A percentile compares a stretch with the other conserved stretches of the same genome.
These are phyloP conservation scores for Paracentrotus lividus DNA, from an alignment of 53 echinoderm and acorn worm genomes.

Conservation along the genomic window DNA sequence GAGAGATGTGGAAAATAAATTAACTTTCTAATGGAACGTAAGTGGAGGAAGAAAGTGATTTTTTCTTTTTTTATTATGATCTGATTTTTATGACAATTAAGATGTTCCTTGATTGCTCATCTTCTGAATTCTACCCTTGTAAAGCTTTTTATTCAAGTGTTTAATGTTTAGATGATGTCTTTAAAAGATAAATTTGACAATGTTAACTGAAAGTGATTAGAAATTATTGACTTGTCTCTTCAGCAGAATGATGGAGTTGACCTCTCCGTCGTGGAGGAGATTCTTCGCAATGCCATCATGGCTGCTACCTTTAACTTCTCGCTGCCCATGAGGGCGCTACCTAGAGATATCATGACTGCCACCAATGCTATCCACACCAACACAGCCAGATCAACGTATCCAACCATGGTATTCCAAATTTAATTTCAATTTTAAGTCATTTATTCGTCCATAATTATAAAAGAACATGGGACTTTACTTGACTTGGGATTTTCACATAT, in stretches of 20 bases:
- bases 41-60: too few species aligned
- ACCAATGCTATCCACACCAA: slow-evolving; percentile 69
- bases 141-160: too few species aligned
- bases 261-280: slow-evolving; percentile 92
- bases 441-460: not conserved
- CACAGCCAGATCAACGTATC: slow-evolving; percentile 49
- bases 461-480: not conserved
- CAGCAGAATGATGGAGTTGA: slow-evolving; percentile 92
- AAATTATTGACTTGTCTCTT: slow-evolving; percentile 29
- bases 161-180: too few species aligned
- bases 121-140: too few species aligned
- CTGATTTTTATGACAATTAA: too few species aligned
- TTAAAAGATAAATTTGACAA: too few species aligned
- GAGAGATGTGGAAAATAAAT: too few species aligned
- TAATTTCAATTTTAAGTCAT: not conserved
- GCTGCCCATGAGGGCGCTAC: slow-evolving; percentile 86
- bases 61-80: too few species aligned
- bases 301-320: slow-evolving; percentile 85
- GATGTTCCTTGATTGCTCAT: too few species aligned
- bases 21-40: too few species aligned
- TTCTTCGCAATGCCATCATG: slow-evolving; percentile 91
- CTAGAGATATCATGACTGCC: slow-evolving; percentile 83
- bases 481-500: too few species aligned
- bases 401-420: slow-evolving; percentile 28
- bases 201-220: too few species aligned